Evolutionary conservation across 2,888 invertebrate species (phyloP).

Genomic region (Aphodius sticticus): DNA sequence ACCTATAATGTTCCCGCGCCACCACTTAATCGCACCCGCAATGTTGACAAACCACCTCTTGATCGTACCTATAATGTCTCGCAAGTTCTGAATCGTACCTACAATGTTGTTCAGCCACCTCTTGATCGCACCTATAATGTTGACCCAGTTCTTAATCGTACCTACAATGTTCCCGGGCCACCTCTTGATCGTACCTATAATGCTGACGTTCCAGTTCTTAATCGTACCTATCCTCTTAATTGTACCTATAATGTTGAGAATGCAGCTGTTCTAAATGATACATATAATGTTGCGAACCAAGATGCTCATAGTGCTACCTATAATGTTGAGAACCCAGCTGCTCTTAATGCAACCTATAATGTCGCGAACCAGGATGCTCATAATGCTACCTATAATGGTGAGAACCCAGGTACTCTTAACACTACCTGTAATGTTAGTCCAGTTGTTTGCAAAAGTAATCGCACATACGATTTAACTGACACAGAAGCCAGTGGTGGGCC

Average conservation of each 20-base stretch:
- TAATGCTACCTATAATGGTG: too few species aligned
- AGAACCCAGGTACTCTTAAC: too few species aligned
- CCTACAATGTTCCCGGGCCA: not conserved
- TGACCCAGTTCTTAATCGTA: not conserved
- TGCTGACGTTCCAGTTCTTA: not conserved
- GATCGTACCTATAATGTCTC: not conserved
- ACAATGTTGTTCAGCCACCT: not conserved
- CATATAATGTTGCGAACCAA: not conserved
- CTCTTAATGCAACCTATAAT: too few species aligned
- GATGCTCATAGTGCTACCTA: too few species aligned
- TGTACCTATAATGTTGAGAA: not conserved
- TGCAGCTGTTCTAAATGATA: not conserved
- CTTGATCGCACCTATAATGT: not conserved
- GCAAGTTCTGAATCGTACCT: not conserved
- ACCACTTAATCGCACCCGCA: not conserved
- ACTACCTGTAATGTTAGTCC: too few species aligned
- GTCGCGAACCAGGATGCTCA: too few species aligned
- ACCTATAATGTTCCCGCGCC: not conserved
- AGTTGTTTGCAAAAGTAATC: too few species aligned
- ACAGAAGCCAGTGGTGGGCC: not conserved
- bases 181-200: not conserved
- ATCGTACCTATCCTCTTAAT: not conserved
- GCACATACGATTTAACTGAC: not conserved
- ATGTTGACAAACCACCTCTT: not conserved
- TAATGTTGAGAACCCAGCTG: too few species aligned